phyloP scores from a whole-genome alignment of 2,888 invertebrate genomes.

The Pyrgus malvae region DNA sequence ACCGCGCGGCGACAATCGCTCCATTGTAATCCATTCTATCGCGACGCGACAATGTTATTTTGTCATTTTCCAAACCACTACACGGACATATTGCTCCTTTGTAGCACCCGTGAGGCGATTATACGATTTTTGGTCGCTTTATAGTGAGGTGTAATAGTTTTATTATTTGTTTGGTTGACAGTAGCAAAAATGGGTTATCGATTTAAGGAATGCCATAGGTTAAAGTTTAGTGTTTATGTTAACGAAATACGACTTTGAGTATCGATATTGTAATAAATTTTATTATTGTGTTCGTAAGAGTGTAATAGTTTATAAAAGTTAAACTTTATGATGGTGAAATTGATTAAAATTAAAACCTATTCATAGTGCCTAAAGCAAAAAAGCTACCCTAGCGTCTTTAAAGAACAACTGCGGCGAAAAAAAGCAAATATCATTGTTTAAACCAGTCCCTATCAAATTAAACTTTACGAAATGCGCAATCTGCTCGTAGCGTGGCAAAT shows the following conservation, averaged over 20 bases:
- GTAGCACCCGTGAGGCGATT: slow-evolving; percentile 39
- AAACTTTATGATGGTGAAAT: no score
- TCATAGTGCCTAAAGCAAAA: neutral
- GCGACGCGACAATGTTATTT: slow-evolving; percentile 55
- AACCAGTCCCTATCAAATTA: slow-evolving; percentile 44
- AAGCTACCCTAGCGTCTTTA: neutral
- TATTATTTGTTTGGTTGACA: slow-evolving; percentile 5
- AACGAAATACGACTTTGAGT: no score
- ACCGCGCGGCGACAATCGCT: slow-evolving; percentile 51
- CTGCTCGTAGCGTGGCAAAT: slow-evolving; percentile 59
- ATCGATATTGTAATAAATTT: no score
- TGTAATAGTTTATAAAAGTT: no score
- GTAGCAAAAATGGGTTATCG: neutral
- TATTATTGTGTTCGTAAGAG: no score
- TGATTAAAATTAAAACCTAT: neutral
- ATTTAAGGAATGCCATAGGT: neutral
- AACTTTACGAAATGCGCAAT: slow-evolving; percentile 55
- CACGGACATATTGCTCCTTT: slow-evolving; percentile 54
- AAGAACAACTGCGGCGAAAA: neutral
- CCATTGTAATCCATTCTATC: slow-evolving; percentile 50
- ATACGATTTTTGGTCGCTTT: slow-evolving; percentile 5
- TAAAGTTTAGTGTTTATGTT: neutral
- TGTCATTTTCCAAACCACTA: slow-evolving; percentile 70
- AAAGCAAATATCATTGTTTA: slow-evolving; percentile 27
- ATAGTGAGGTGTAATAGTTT: slow-evolving; percentile 12